Base-by-base conservation (phyloP, 92 coral and sea anemone genomes). In the Actinostola sp. region DNA sequence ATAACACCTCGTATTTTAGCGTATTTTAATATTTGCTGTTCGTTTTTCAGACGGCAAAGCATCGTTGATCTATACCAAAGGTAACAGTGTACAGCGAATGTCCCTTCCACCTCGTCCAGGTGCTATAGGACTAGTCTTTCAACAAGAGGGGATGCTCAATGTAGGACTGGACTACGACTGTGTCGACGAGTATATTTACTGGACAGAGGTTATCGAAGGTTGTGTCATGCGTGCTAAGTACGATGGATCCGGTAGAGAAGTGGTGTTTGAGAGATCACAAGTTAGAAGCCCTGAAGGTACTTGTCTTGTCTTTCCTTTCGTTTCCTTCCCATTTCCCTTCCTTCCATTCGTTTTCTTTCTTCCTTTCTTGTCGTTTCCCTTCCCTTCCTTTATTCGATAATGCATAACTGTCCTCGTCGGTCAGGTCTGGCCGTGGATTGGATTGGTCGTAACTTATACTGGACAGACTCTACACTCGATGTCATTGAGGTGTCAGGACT, bases 371-470 rank as follows among this genome's bases (percentile, higher is more conserved):
- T 19, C 38, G 20, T 67, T 33, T 26, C 52, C 44, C 73, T 27
- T 25, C 38, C 59, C 71, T 43, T 9, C 67, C 67, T 8, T 44
- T 23, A 65, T 65, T 29, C 43, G 17, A n/a, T 27, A 48, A 70
- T 10, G 23, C 61, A 23, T 7, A 20, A 25, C 19, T 4, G 21
- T n/a, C 11, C 13, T 17, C 39, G 51, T 29, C 23, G 10, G 19
- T 8, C 50, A 95, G 99, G 99, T 8, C 63, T 95, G 32, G 97
- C 99, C 2, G 99, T 95, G 38, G 99, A 95, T 43, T 95, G 97
- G 92, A 71, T 89, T n/a, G 99, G 92, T 43, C 93, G 97, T 51
- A 95, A 95, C 81, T 44, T 95, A 24, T 95, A 95, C 81, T 95
- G 99, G 99, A 95, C 99, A 23, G 99, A 95, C 73, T 84, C 99